Evolutionary conservation across 2,888 invertebrate genomes (phyloP), one percentile per base, ranked within the genome.

Genomic region (Trichacis sp.): DNA sequence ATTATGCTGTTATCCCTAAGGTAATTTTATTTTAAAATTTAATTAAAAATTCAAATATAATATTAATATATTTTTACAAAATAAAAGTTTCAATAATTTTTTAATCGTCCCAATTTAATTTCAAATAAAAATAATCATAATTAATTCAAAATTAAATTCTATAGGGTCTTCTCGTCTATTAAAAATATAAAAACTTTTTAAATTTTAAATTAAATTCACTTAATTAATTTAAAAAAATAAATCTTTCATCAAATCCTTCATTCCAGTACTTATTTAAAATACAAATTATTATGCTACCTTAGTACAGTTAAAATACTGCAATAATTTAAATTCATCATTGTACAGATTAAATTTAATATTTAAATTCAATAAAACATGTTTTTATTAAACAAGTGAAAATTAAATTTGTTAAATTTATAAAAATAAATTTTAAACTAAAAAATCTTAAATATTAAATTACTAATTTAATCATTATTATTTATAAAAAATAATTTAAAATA

Each of bases 1-100:
- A 92, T 92, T 88, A 92, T 89, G 90, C 92, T 92, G 92, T 92
- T 92, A 92, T 92, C 91, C 91, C 91, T 90, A 90, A 89, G 89
- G 91, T 92, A 92, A 90, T 89, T 92, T 88, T 73, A n/a, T 73
- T 75, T 79, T 80, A 64, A 85, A 68, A 64, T 70, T 79, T 85
- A 73, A 73, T 67, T 77, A 87, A 88, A 89, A 85, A 88, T 87
- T 88, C 88, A 63, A 68, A 48, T 61, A 79, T 87, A 89, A 89
- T 90, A 89, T 72, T 85, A 88, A 90, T 47, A 40, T 72, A 64
- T 58, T 80, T 75, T 76, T 81, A 80, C 84, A 24, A 24, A 24
- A 84, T 85, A 80, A 90, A 91, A 88, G 88, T 90, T 63, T 20
- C 45, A 20, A 49, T 80, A 87, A 88, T 89, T 87, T 89, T 88